phyloP scores from a whole-genome alignment of 2,888 invertebrate genomes.

The Tenthredo notha region DNA sequence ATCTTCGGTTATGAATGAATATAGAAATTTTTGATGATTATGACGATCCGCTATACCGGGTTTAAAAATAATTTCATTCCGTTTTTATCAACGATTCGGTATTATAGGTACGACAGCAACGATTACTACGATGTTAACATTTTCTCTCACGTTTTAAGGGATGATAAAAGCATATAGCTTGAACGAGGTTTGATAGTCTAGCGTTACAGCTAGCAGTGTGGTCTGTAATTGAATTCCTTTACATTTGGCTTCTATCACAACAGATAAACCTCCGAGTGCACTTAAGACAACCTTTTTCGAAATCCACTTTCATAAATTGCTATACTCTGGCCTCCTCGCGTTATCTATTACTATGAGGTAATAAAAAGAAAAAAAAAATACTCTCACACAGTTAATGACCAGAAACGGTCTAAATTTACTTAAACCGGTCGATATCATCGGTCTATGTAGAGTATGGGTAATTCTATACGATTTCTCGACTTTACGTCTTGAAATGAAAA shows the following conservation, averaged over 20 bases:
- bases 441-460: neutral
- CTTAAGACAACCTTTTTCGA: constrained; percentile 49
- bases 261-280: constrained; percentile 51
- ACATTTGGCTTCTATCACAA: constrained; percentile 43
- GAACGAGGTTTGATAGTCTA: constrained; percentile 11
- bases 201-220: constrained; percentile 31
- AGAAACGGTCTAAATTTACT: constrained; percentile 52
- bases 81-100: neutral
- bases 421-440: constrained; percentile 42
- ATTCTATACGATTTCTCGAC: neutral
- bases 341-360: constrained; percentile 41
- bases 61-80: neutral
- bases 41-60: neutral
- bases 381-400: constrained; percentile 32
- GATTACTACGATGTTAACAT: neutral
- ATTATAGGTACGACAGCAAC: neutral
- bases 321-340: neutral
- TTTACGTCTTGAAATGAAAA: neutral
- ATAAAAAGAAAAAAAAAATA: no score
- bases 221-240: constrained; percentile 51
- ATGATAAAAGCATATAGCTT: constrained; percentile 14
- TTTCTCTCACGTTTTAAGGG: constrained; percentile 44
- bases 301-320: constrained; percentile 52
- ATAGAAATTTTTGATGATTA: neutral
- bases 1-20: neutral